Conservation (phyloP, 2,797 vertebrate species). For the Xiphophorus birchmanni region DNA sequence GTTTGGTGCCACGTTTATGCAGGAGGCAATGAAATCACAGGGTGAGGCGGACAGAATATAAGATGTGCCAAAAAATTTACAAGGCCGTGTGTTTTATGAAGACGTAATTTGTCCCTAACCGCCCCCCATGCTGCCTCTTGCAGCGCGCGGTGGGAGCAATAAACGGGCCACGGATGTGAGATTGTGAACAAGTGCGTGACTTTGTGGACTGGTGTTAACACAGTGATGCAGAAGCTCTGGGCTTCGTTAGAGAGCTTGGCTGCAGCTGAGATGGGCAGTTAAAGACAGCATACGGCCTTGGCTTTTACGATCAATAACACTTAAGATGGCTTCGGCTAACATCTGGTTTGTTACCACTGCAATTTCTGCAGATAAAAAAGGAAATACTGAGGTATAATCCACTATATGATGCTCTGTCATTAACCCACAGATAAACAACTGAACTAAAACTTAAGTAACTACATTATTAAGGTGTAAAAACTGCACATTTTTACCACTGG, state of each 20-base stretch:
- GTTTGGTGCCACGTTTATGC: conserved; percentile 44
- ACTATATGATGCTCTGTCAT: conserved; percentile 7
- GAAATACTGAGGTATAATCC: conserved; percentile 2
- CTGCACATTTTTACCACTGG: background rate
- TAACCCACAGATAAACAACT: conserved; percentile 4
- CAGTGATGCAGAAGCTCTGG: conserved; percentile 45
- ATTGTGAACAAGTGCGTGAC: conserved; percentile 59
- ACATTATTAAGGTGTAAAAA: background rate
- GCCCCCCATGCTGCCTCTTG: conserved; percentile 27
- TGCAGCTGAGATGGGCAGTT: conserved; percentile 25
- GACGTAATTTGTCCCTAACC: conserved; percentile 45
- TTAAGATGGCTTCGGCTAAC: conserved; percentile 12
- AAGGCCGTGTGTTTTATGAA: conserved; percentile 52
- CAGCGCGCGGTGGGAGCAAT: conserved; percentile 36
- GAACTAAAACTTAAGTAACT: background rate
- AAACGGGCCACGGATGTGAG: conserved; percentile 47
- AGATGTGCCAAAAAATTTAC: conserved; percentile 53
- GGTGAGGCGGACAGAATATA: conserved; percentile 46
- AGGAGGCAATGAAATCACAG: conserved; percentile 47
- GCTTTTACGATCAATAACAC: conserved; percentile 32
- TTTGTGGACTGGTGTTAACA: conserved; percentile 62
- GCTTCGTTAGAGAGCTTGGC: conserved; percentile 47
- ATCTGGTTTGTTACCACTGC: conserved; percentile 22
- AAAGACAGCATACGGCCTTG: background rate
- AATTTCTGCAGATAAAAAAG: background rate